Evolutionary conservation across 2,797 vertebrate species (phyloP), one percentile per base, ranked within the genome.

Genomic region (Ciconia nigra): DNA sequence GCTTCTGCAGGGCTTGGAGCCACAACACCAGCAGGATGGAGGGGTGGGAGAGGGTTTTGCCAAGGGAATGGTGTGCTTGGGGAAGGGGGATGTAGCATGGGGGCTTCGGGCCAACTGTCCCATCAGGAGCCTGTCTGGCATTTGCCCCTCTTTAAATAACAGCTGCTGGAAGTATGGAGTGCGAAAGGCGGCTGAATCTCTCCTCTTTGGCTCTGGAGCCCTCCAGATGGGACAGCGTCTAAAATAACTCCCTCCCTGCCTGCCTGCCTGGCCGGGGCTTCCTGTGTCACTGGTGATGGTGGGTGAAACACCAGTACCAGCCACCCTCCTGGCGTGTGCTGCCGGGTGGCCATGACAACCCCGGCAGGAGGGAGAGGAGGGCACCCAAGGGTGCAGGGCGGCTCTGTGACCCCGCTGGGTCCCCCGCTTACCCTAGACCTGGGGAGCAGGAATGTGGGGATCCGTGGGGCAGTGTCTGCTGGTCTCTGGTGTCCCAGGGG

Each of bases 41-140:
- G 46, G 29, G 19, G 4, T 5, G 3, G 49, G 28, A 52, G 19
- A 0, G 1, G 12, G 17, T 5, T 55, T 76, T 87, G 35, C 51
- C 0, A 0, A 28, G 14, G 55, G 14, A 73, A 58, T 1, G 1
- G 2, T 46, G 61, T 58, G 51, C 61, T 73, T 0, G 0, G 33
- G 20, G 15, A 29, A 5, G 3, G 5, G 47, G 10, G 24, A 13
- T 18, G 22, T 31, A 42, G 37, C 41, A 3, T 0, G 10, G 9
- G 29, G 46, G 10, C 39, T 46, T 28, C 39, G 31, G 51, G 11
- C 61, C 46, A 21, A 9, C 4, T 39, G 39, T 72, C 28, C 59
- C 5, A 2, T 58, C 59, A 33, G 24, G 41, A 66, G 13, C n/a
- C n/a, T 5, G 3, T 31, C 54, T 0, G 1, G 59, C n/a, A 46